These are phyloP conservation scores for Myopa tessellatipennis DNA, from an alignment of 2,888 invertebrate species.

Conservation along the genomic window DNA sequence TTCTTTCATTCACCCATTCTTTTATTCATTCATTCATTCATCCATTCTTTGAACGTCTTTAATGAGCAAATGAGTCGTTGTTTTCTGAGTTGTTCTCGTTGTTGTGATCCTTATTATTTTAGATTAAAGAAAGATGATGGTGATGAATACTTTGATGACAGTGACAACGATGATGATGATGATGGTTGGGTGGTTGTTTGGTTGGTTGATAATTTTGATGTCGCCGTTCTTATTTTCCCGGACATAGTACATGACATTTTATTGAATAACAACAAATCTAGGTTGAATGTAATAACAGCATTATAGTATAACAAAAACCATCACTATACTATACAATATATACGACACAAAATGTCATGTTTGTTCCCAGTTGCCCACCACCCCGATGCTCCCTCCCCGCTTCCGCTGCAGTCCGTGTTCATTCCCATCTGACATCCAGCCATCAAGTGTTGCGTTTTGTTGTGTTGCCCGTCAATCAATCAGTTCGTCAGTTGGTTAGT, in stretches of 20 bases:
- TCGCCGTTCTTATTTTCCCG: background rate
- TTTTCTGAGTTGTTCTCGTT: constrained; percentile 6
- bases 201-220: background rate
- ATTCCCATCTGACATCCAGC: background rate
- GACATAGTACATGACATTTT: background rate
- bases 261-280: constrained; percentile 7
- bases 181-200: background rate
- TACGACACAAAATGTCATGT: constrained; percentile 4
- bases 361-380: too few species aligned
- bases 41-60: background rate
- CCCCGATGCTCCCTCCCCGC: background rate
- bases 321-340: background rate
- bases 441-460: constrained; percentile 13
- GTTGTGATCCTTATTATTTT: background rate
- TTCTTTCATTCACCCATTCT: background rate
- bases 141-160: constrained; percentile 3
- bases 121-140: background rate
- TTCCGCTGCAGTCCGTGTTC: constrained; percentile 3
- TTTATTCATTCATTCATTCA: background rate
- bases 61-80: constrained; percentile 36
- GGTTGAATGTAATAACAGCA: constrained; percentile 17
- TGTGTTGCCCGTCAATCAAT: constrained; percentile 19
- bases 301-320: background rate
- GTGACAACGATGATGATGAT: background rate
- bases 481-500: constrained; percentile 19